Percentiles rank a stretch among this genome's conserved stretches.
These are phyloP conservation scores for Promerops cafer DNA, from an alignment of 2,113 vertebrate species.

Conservation along the genomic window DNA sequence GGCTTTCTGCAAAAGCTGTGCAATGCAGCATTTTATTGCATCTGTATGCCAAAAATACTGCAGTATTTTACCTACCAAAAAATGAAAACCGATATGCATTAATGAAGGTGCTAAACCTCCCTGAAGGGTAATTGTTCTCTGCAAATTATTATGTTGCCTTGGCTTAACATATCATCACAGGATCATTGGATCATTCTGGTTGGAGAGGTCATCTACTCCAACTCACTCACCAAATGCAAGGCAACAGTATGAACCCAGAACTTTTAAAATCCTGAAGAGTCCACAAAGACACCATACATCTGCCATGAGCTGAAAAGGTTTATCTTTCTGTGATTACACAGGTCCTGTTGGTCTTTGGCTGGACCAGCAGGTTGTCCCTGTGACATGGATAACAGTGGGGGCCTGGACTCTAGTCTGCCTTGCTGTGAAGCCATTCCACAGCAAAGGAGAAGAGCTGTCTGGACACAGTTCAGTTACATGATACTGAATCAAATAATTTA, in stretches of 20 bases:
- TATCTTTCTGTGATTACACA: not conserved
- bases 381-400: not conserved
- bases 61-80: not conserved
- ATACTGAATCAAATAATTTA: not conserved
- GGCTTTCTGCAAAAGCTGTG: not conserved
- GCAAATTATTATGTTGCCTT: not conserved
- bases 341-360: not conserved
- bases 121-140: not conserved
- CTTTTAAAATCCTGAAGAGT: not conserved
- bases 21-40: not conserved
- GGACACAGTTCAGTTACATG: constrained; percentile 64
- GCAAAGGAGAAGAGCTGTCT: constrained; percentile 64
- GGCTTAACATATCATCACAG: not conserved
- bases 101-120: not conserved
- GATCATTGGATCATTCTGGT: not conserved
- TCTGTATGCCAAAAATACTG: not conserved
- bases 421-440: constrained; percentile 29
- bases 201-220: not conserved
- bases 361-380: not conserved
- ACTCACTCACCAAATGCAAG: not conserved
- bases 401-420: not conserved
- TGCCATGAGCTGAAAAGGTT: not conserved
- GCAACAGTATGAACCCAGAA: not conserved
- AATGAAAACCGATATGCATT: not conserved
- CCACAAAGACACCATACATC: not conserved